Conservation (phyloP, 2,797 vertebrate species). For the Alcedo atthis region DNA sequence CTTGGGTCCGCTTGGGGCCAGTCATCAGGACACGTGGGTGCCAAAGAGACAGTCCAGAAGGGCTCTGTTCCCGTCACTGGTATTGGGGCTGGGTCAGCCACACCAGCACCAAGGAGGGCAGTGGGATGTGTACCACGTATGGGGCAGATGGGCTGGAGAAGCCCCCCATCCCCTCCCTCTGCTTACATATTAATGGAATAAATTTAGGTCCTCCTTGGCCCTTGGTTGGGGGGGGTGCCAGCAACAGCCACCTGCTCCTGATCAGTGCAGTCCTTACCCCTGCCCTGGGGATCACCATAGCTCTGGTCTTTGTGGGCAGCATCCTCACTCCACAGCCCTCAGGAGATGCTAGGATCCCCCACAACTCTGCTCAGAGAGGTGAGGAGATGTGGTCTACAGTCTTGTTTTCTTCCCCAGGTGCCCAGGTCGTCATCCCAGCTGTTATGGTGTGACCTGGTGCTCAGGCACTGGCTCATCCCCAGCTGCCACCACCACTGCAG, state of each 20-base stretch:
- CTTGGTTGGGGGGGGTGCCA: neutral
- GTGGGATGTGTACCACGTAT: fast-evolving
- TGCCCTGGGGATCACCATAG: fast-evolving
- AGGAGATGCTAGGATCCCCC: fast-evolving
- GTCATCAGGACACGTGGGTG: constrained; percentile 75
- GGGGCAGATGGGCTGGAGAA: neutral
- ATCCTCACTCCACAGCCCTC: neutral
- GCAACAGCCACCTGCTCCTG: neutral
- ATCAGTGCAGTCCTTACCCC: fast-evolving
- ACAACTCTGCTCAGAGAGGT: fast-evolving
- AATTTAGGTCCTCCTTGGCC: neutral
- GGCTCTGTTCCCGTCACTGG: constrained; percentile 58
- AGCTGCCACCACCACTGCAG: neutral
- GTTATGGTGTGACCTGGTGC: neutral
- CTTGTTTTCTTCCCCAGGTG: fast-evolving
- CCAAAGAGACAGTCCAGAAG: constrained; percentile 71
- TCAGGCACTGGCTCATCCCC: neutral
- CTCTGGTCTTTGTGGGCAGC: neutral
- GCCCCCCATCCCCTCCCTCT: fast-evolving
- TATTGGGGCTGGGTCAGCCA: neutral
- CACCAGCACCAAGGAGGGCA: neutral
- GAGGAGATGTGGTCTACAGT: neutral
- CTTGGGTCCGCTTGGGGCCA: constrained; percentile 70
- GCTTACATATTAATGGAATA: neutral
- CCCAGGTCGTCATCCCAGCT: fast-evolving